Evolutionary conservation across 2,888 invertebrate genomes (phyloP), one percentile per base, ranked within the genome.

Genomic region (Ophion obscuratus): DNA sequence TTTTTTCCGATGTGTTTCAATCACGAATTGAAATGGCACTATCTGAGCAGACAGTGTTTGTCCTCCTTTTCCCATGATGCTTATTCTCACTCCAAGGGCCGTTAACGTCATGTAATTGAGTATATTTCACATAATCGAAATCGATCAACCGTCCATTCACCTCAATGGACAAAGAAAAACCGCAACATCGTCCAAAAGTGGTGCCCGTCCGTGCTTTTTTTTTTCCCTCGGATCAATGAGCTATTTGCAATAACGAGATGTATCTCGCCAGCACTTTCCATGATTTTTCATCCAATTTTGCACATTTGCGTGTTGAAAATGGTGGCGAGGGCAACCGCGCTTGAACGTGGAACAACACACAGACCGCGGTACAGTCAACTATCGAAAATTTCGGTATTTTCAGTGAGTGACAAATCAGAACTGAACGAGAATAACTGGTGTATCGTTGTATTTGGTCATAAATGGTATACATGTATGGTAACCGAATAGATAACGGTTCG

Each of bases 401-500:
- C 66, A 64, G 40, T 76, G 53, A 36, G 47, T 53, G 76, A 76
- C 76, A 57, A 76, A 64, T 76, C 76, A 62, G 66, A 76, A 64
- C 44, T 40, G 80, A 40, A 81, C 59, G 64, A 66, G 27, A 66
- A 47, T 73, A 73, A 80, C 57, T 62, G 70, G 47, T 62, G 47
- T 79, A 70, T 59, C 44, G 59, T 70, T 17, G 53, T 53, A 76
- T 67, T 61, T 68, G 62, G 27, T 36, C 40, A 68, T 10, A 24
- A 78, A 59, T 68, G 7, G 61, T 71, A 62, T 62, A 73, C 31
- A 64, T 40, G 47, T 57, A 62, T 47, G 10, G 20, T 20, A 17
- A 44, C 47, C 5, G 36, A 53, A 79, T 83, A 79, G 79, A 81
- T 81, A 83, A 83, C 79, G 68, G 66, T 79, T 74, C 64, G 79